These are phyloP conservation scores for Bursaphelenchus okinawaensis DNA, from an alignment of 2,888 invertebrate genomes.

Conservation along the genomic window DNA sequence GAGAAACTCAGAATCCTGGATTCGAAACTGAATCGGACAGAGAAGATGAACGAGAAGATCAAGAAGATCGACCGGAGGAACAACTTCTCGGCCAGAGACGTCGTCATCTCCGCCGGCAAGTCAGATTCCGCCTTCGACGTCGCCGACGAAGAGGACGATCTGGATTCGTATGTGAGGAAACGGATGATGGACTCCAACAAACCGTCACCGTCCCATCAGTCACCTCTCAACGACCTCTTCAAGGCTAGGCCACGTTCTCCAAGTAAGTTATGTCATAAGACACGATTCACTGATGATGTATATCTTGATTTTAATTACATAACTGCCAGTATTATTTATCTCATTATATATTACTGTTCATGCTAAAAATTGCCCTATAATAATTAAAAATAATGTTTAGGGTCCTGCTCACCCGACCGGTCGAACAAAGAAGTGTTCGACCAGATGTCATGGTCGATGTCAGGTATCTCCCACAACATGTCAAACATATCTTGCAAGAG, in stretches of 20 bases:
- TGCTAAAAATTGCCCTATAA: too few relatives aligned
- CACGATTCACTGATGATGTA: too few relatives aligned
- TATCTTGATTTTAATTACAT: background rate
- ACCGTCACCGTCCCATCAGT: slow-evolving; percentile 17
- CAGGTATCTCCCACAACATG: slow-evolving; percentile 3
- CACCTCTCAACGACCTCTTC: background rate
- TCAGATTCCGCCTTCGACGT: slow-evolving; percentile 26
- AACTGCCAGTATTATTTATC: too few relatives aligned
- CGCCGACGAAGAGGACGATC: slow-evolving; percentile 42
- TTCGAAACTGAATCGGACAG: slow-evolving; percentile 30
- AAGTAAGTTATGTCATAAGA: slow-evolving; percentile 17
- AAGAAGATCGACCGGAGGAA: slow-evolving; percentile 26
- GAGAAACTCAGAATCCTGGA: slow-evolving; percentile 32
- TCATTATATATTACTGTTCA: too few relatives aligned
- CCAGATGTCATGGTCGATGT: slow-evolving; percentile 2
- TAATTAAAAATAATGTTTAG: slow-evolving; percentile 8
- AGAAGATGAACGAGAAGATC: slow-evolving; percentile 38
- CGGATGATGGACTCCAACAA: slow-evolving; percentile 16
- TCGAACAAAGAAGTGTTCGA: background rate
- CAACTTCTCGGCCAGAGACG: slow-evolving; percentile 37
- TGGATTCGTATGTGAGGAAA: slow-evolving; percentile 26
- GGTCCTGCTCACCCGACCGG: slow-evolving; percentile 17
- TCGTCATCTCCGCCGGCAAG: slow-evolving; percentile 26
- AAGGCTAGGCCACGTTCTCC: slow-evolving; percentile 19
- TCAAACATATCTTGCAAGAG: background rate